Conservation (phyloP, 1,140 invertebrate species). For the Streblospio benedicti region DNA sequence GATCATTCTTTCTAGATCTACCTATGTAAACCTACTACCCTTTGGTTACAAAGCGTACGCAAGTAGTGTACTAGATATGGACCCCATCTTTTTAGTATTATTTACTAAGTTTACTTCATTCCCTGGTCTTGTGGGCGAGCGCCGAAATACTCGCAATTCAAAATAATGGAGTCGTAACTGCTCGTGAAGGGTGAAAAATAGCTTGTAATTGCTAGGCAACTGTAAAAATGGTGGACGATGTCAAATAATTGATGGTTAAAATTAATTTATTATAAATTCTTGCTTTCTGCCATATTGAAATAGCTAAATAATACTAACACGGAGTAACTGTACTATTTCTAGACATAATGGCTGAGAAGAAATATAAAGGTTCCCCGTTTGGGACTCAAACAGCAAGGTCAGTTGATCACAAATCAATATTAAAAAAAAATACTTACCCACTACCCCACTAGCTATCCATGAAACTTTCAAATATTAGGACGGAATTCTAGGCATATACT, state of each 20-base stretch:
- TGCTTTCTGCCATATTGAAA: neutral
- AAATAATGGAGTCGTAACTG: too few relatives aligned
- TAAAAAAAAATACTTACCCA: neutral
- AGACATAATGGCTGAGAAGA: slow-evolving; percentile 31
- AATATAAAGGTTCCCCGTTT: slow-evolving; percentile 38
- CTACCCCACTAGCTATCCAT: neutral
- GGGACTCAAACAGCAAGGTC: slow-evolving; percentile 39
- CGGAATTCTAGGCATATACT: neutral
- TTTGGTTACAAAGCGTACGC: too few relatives aligned
- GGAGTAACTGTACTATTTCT: neutral
- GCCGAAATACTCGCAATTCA: too few relatives aligned
- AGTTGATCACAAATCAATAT: neutral
- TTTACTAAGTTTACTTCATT: too few relatives aligned
- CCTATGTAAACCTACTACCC: too few relatives aligned
- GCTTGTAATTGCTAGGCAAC: neutral
- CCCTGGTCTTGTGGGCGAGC: too few relatives aligned
- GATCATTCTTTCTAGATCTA: too few relatives aligned
- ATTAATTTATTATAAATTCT: neutral
- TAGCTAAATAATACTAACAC: neutral
- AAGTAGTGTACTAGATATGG: too few relatives aligned
- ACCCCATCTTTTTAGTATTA: too few relatives aligned
- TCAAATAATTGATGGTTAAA: neutral
- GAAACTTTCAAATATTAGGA: neutral
- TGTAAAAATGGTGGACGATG: neutral
- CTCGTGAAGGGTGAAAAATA: too few relatives aligned